These are phyloP conservation scores for Nettapus auritus DNA, from an alignment of 2,113 vertebrate species.

Conservation along the genomic window DNA sequence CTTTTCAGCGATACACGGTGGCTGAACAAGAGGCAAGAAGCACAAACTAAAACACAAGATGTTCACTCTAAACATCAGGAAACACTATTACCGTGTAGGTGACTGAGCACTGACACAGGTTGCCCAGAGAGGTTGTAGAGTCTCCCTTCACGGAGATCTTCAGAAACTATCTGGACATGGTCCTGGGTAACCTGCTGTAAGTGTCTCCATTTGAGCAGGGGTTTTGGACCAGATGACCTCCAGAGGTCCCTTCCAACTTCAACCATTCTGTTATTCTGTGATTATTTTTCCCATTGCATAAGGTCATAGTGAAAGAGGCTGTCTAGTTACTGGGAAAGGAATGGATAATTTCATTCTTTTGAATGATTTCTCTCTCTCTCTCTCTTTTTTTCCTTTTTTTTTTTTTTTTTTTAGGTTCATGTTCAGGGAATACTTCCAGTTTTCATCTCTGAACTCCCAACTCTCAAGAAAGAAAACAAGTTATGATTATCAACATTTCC, in stretches of 20 bases:
- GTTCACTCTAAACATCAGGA: not conserved
- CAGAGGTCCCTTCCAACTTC: not conserved
- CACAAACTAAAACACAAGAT: not conserved
- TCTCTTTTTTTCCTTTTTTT: too few relatives aligned
- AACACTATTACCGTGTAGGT: not conserved
- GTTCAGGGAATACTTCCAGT: not conserved
- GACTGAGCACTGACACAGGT: not conserved
- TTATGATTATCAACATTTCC: not conserved
- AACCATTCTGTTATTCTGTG: not conserved
- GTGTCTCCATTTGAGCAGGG: not conserved
- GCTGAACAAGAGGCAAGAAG: not conserved
- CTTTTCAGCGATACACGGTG: not conserved
- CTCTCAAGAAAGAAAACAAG: not conserved
- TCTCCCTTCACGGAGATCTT: not conserved
- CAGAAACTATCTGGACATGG: not conserved
- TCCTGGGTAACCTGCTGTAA: not conserved
- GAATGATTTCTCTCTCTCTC: too few relatives aligned
- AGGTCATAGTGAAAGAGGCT: not conserved
- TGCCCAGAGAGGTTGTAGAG: not conserved
- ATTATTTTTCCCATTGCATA: not conserved
- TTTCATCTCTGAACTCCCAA: not conserved
- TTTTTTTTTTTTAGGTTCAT: too few relatives aligned
- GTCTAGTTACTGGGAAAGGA: not conserved
- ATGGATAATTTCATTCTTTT: not conserved
- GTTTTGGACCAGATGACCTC: rapidly evolving